Conservation (phyloP, 2,797 vertebrate genomes). For the Scarus forsteni region DNA sequence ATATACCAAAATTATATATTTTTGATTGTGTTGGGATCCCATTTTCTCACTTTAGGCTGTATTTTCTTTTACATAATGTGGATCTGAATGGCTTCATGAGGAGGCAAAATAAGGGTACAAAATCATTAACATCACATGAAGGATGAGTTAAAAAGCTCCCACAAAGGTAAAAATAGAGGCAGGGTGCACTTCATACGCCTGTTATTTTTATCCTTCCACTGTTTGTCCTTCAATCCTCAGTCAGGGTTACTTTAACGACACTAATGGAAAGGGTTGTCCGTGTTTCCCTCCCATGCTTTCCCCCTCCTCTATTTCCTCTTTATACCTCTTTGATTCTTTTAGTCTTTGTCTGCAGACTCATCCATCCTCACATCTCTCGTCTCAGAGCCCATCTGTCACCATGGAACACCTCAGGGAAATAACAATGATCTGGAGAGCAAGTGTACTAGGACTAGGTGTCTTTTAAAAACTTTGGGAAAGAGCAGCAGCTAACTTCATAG, state of each 20-base stretch:
- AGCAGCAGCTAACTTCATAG: slow-evolving; percentile 13
- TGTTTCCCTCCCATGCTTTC: slow-evolving; percentile 28
- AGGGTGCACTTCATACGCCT: slow-evolving; percentile 28
- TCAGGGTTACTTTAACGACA: slow-evolving; percentile 66
- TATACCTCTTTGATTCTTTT: slow-evolving; percentile 49
- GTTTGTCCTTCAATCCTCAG: slow-evolving; percentile 63
- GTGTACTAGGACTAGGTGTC: slow-evolving; percentile 25
- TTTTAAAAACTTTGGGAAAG: slow-evolving; percentile 14
- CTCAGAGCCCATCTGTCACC: slow-evolving; percentile 65
- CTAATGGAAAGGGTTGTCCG: slow-evolving; percentile 57
- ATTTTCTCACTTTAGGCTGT: slow-evolving; percentile 19
- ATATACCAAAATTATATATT: background rate
- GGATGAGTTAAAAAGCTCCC: slow-evolving; percentile 50
- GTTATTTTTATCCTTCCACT: slow-evolving; percentile 37
- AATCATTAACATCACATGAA: slow-evolving; percentile 33
- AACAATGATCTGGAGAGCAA: slow-evolving; percentile 54
- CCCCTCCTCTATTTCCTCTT: slow-evolving; percentile 55
- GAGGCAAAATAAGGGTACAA: slow-evolving; percentile 23
- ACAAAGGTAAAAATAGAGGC: slow-evolving; percentile 37
- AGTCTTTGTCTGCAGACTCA: slow-evolving; percentile 49
- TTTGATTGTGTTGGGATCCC: background rate
- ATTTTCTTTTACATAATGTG: slow-evolving; percentile 6
- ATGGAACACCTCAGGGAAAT: slow-evolving; percentile 59
- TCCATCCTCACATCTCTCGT: slow-evolving; percentile 60
- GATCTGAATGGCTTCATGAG: slow-evolving; percentile 26